These are phyloP conservation scores for Imbricaverruca yamaguchii DNA, from an alignment of 2,888 invertebrate species.

Conservation along the genomic window DNA sequence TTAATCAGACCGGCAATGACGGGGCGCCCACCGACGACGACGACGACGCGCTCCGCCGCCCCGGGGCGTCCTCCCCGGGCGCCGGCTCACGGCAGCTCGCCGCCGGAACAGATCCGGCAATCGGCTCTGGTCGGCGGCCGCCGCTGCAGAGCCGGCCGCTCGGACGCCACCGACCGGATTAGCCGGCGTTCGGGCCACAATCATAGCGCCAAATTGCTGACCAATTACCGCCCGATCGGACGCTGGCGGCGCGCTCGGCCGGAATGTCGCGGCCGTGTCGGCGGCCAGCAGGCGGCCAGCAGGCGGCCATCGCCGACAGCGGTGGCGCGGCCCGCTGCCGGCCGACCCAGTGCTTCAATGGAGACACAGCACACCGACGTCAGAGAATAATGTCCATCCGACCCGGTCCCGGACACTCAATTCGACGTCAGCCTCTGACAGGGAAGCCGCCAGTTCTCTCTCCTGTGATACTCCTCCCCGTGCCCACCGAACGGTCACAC, in stretches of 20 bases:
- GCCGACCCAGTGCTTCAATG: too few relatives aligned
- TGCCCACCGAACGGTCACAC: too few relatives aligned
- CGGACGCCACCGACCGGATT: background rate
- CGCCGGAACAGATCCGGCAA: background rate
- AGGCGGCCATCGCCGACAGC: background rate
- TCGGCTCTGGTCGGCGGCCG: background rate
- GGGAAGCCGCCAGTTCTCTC: too few relatives aligned
- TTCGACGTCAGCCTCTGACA: too few relatives aligned
- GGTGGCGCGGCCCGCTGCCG: background rate
- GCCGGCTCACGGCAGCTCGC: too few relatives aligned
- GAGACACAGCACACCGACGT: too few relatives aligned
- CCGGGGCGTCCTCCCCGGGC: background rate
- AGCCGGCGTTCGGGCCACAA: background rate
- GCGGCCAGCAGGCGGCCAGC: background rate
- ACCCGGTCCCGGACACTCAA: too few relatives aligned
- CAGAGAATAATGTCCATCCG: too few relatives aligned
- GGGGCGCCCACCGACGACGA: background rate
- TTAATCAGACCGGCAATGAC: background rate
- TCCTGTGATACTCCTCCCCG: too few relatives aligned
- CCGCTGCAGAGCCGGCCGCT: background rate
- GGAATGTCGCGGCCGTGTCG: background rate
- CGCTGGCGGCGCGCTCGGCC: background rate
- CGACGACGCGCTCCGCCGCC: background rate
- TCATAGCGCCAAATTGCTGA: too few relatives aligned
- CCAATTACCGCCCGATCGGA: too few relatives aligned